A percentile compares a stretch with the other conserved stretches of the same genome.
Conservation (phyloP, 2,113 vertebrate species). For the Epinephelus cyanopodus region DNA sequence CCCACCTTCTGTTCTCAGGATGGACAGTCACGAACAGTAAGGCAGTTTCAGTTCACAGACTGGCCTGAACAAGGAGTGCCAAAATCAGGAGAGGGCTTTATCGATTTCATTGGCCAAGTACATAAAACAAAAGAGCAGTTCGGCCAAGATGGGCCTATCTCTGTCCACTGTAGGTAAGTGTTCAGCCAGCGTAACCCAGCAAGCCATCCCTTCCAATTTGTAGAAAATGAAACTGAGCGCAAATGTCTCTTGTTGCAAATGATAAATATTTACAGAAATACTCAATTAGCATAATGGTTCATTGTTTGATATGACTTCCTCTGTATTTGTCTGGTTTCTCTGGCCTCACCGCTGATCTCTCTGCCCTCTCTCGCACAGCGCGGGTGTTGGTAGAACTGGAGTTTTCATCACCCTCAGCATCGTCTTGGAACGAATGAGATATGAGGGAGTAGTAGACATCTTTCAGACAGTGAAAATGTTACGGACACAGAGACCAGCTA, state of each 20-base stretch:
- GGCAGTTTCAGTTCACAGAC: constrained; percentile 99
- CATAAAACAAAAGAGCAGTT: constrained; percentile 99
- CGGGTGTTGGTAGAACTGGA: constrained; percentile 97
- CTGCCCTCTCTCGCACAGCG: constrained; percentile 81
- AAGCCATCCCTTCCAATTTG: background rate
- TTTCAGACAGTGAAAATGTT: constrained; percentile 99
- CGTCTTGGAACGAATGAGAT: constrained; percentile 99
- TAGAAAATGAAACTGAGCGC: background rate
- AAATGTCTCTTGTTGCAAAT: background rate
- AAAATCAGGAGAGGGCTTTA: constrained; percentile 99
- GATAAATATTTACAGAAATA: background rate
- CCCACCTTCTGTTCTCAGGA: constrained; percentile 84
- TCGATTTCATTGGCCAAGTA: constrained; percentile 99
- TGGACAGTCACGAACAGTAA: constrained; percentile 97
- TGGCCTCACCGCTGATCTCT: background rate
- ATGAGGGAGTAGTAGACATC: constrained; percentile 99
- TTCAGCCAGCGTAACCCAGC: background rate
- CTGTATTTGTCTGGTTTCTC: background rate
- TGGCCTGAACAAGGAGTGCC: constrained; percentile 99
- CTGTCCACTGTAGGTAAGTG: constrained; percentile 98
- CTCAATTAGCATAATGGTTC: background rate
- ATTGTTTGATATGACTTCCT: constrained; percentile 1
- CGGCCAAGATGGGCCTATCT: constrained; percentile 99
- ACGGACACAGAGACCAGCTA: constrained; percentile 97
- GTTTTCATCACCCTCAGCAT: constrained; percentile 99